Evolutionary conservation across 2,888 invertebrate genomes (phyloP), one percentile per base, ranked within the genome.

Genomic region (Synergus gifuensis): DNA sequence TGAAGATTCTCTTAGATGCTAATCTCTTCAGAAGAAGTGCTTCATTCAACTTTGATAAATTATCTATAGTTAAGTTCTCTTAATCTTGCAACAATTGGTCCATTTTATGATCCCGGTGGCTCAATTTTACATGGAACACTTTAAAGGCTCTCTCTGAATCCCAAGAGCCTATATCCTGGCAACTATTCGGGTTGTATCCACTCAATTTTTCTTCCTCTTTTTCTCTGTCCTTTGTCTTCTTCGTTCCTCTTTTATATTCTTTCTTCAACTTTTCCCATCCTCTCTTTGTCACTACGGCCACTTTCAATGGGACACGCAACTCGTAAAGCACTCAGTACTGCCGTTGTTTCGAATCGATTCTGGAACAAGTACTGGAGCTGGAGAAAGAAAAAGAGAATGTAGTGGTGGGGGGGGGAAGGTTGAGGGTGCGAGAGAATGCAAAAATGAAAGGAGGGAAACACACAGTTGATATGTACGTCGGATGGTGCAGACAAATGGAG

Each of bases 301-400:
- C 81, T 76, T 79, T 82, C 81, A 82, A 80, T 84, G 84, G 81
- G 82, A 80, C 81, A 82, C 80, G 66, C 78, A 76, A 44, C 67
- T 76, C 66, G 81, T 79, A 78, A 69, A 63, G 82, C 81, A 79
- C 79, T 78, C 49, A 82, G 76, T 79, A 78, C 81, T 49, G 60
- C 82, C 76, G 82, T 82, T 83, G 82, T 82, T 84, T 81, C 80
- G 81, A 79, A 79, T 79, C 81, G 78, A 80, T 84, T 82, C 81
- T 84, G 80, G 80, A 82, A 76, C 81, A 73, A 73, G 73, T 73
- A 73, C 49, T 1, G 36, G 22, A 49, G 54, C 28, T 4, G 46
- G 28, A 28, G 12, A 73, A 54, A 54, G n/a, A 28, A 36, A 54
- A 69, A 49, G n/a, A 49, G 28, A 11, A 73, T 49, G 16, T 14